Percentiles rank a stretch among this genome's conserved stretches.
phyloP scores from a whole-genome alignment of 2,797 vertebrate species.

The Danio kyathit region DNA sequence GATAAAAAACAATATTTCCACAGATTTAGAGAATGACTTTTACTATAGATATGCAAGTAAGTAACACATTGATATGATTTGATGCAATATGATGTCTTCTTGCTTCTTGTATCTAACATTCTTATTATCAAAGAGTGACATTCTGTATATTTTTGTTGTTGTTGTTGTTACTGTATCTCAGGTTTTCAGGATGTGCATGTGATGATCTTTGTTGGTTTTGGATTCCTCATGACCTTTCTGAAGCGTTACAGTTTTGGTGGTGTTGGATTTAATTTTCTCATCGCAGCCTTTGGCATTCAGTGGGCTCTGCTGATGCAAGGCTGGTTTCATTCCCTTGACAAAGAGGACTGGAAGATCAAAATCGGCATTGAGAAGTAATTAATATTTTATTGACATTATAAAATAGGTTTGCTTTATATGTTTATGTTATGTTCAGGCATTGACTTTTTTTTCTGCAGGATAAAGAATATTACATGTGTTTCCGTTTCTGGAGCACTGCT shows the following conservation, averaged over 20 bases:
- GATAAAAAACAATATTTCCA: slow-evolving; percentile 72
- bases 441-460: background rate
- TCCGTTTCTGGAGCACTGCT: background rate
- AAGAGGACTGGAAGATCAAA: slow-evolving; percentile 81
- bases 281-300: slow-evolving; percentile 93
- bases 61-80: slow-evolving; percentile 66
- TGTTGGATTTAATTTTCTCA: slow-evolving; percentile 94
- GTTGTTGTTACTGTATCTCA: slow-evolving; percentile 60
- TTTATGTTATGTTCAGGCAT: background rate
- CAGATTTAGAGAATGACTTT: slow-evolving; percentile 90
- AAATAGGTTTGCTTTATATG: background rate
- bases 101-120: background rate
- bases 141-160: background rate
- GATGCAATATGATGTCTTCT: background rate
- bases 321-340: slow-evolving; percentile 87
- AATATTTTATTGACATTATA: background rate
- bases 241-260: slow-evolving; percentile 92
- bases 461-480: background rate
- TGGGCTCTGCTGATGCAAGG: slow-evolving; percentile 98
- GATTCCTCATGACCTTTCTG: slow-evolving; percentile 96
- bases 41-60: slow-evolving; percentile 96
- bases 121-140: too few relatives aligned
- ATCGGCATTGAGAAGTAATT: slow-evolving; percentile 90
- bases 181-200: slow-evolving; percentile 98
- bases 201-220: slow-evolving; percentile 98